Conservation (phyloP, 2,888 invertebrate species). For the Tenthredo livida region DNA sequence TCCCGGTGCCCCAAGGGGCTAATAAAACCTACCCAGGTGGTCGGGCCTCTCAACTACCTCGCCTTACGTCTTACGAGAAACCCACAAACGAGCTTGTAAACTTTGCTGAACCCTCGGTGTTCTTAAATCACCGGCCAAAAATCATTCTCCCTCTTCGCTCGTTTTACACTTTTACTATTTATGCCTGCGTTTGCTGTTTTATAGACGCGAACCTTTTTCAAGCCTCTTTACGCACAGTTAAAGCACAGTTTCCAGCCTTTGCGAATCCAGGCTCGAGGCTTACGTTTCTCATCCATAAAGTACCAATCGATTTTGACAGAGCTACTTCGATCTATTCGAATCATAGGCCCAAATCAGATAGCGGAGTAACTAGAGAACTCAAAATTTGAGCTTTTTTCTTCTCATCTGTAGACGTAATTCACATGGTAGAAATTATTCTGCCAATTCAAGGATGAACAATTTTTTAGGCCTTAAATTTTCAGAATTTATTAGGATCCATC, state of each 20-base stretch:
- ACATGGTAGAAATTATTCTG: too few relatives aligned
- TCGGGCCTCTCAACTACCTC: conserved; percentile 40
- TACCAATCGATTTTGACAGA: too few relatives aligned
- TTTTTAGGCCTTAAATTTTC: neutral
- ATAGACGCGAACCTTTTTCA: neutral
- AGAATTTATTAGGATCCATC: neutral
- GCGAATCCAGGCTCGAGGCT: neutral
- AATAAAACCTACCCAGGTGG: conserved; percentile 52
- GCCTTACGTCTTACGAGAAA: conserved; percentile 32
- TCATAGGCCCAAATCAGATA: too few relatives aligned
- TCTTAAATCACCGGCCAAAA: conserved; percentile 36
- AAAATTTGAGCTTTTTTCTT: neutral
- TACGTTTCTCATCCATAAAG: too few relatives aligned
- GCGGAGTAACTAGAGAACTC: too few relatives aligned
- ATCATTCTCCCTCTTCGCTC: neutral
- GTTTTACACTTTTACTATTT: conserved; percentile 25
- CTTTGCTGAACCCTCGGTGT: neutral
- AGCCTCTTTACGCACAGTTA: neutral
- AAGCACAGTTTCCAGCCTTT: neutral
- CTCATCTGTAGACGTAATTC: too few relatives aligned
- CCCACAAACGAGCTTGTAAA: conserved; percentile 49
- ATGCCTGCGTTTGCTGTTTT: conserved; percentile 1
- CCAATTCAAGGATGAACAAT: neutral
- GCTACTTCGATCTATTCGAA: too few relatives aligned
- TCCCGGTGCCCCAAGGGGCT: conserved; percentile 46